Percentiles rank a stretch among this genome's conserved stretches.
These are phyloP conservation scores for Zosterops borbonicus DNA, from an alignment of 2,113 vertebrate genomes.

Conservation along the genomic window DNA sequence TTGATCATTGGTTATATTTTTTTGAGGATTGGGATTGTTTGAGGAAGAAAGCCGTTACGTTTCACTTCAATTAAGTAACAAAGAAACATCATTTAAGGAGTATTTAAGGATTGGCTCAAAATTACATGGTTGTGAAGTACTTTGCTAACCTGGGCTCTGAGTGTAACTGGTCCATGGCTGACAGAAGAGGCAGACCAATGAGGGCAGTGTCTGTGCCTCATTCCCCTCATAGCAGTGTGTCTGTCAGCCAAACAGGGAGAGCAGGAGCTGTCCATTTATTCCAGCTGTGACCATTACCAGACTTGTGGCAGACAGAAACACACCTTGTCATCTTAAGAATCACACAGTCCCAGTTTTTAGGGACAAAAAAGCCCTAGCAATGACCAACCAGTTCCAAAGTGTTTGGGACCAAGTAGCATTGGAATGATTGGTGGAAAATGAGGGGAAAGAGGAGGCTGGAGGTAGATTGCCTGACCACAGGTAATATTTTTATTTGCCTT, in stretches of 20 bases:
- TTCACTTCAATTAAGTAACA: background rate
- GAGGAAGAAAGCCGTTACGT: background rate
- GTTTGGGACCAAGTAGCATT: fast-evolving
- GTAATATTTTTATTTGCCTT: background rate
- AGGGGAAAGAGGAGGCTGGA: background rate
- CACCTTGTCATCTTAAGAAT: background rate
- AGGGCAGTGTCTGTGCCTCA: background rate
- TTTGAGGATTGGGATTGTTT: background rate
- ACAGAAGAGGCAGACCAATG: background rate
- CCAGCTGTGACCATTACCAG: background rate
- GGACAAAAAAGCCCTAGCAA: background rate
- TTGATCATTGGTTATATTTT: background rate
- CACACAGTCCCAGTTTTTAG: fast-evolving
- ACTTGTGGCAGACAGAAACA: background rate
- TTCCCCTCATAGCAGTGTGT: background rate
- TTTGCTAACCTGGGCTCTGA: background rate
- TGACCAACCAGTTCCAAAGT: background rate
- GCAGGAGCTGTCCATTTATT: background rate
- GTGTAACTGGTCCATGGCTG: background rate
- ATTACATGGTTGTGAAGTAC: background rate
- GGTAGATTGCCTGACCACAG: background rate
- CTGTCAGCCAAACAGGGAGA: background rate
- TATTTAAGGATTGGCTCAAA: background rate
- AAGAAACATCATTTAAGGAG: background rate
- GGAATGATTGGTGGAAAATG: background rate